Base-by-base conservation (phyloP, 2,797 vertebrate species). In the Anas capensis region DNA sequence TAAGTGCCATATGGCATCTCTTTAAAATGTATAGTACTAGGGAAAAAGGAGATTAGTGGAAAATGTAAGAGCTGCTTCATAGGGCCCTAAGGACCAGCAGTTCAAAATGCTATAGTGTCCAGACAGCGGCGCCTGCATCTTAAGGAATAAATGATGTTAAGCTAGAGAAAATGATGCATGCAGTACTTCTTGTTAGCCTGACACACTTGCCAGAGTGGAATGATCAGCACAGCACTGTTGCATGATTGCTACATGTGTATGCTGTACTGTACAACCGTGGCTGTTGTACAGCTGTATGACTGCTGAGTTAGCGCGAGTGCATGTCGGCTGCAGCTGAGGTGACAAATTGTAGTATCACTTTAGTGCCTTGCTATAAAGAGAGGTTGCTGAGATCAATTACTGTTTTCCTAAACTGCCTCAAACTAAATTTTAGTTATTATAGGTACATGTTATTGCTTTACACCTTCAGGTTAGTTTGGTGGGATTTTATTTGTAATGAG, bases 1-100 rank as follows among this genome's bases (percentile, higher is more conserved):
- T 93, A 95, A 97, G 94, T 94, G 90, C 94, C 94, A 94, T 92
- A 94, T 96, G 93, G 82, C 93, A 92, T 95, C 94, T 90, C 78
- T 89, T 95, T 94, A 94, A 94, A 95, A 95, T 66, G 80, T 92
- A 64, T 94, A 83, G 66, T 40, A 68, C 66, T 61, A 64, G 46
- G 53, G 31, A 19, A 42, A 51, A 89, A 93, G 76, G 77, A 92
- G 91, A 93, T 95, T 94, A 79, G 89, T 70, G 75, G n/a, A 92
- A 94, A 94, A 82, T 61, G 20, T 91, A 88, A 97, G 95, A 95
- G 94, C 88, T 93, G 70, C 91, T 97, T 95, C 94, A 88, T 76
- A 76, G 82, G 87, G 91, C 93, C 88, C 91, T 88, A 33, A 96
- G 95, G 95, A 91, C 70, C 81, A 69, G 51, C 44, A 69, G 95